Evolutionary conservation across 2,888 invertebrate genomes (phyloP), one percentile per base, ranked within the genome.

Genomic region (Pheosia tremula): DNA sequence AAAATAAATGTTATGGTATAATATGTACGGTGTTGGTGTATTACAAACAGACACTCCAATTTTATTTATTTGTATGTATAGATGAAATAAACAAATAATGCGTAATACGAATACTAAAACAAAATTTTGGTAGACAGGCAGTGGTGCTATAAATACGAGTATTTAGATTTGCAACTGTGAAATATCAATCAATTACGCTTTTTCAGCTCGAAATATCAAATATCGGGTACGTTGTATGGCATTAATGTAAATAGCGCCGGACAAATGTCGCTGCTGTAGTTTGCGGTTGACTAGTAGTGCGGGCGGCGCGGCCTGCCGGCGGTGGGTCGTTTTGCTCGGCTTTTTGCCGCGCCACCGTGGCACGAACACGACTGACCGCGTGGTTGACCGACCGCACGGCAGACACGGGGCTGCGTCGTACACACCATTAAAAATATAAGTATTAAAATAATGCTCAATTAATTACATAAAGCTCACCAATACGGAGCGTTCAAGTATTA

Each of bases 281-380:
- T 85, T 89, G 91, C 79, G 90, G 91, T 87, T 72, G 73, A 82
- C 79, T 81, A 79, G 83, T 82, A 84, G 82, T 81, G 79, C 76
- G 77, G 63, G 65, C 72, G 76, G 69, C 59, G 63, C 62, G 64
- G 54, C n/a, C n/a, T n/a, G n/a, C n/a, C 71, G 64, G 68, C 72
- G 72, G n/a, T n/a, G 74, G 71, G 69, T 69, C 71, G 86, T 88
- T 88, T 87, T 86, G 86, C 80, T 72, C 71, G 77, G 81, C 81
- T 91, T 91, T 91, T 90, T 90, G 87, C 83, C 62, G 63, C 66
- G 59, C 61, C 59, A 59, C 52, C 62, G 57, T 63, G 71, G 68
- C n/a, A n/a, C 61, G 75, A 72, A 71, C 67, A 73, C 69, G 71
- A 64, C 65, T 68, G 64, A 74, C 75, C 75, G 56, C 75, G 64